Percentiles rank a stretch among this genome's conserved stretches.
Conservation (phyloP, 2,113 vertebrate genomes). For the Nothobranchius kuhntae region DNA sequence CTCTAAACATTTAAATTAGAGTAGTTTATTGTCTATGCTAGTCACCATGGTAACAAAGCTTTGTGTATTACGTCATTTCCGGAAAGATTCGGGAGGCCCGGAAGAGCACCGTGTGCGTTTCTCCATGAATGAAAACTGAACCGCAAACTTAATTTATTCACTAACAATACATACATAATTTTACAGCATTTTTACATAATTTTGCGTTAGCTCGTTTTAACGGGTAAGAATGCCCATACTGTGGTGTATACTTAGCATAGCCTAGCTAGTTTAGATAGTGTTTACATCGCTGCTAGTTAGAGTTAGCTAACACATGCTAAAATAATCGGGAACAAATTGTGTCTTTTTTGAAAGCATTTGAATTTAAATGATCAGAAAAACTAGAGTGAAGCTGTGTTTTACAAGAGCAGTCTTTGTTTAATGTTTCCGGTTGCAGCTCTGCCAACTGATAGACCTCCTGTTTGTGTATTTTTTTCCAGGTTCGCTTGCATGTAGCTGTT, state of each 20-base stretch:
- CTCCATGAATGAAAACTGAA: conserved; percentile 56
- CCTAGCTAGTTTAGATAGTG: conserved; percentile 12
- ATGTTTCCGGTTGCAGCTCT: neutral
- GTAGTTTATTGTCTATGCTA: neutral
- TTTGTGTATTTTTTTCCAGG: conserved; percentile 12
- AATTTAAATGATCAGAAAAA: conserved; percentile 9
- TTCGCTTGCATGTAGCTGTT: conserved; percentile 24
- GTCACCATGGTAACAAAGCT: conserved; percentile 53
- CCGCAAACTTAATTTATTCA: conserved; percentile 47
- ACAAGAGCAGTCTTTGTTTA: neutral
- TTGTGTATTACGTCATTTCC: conserved; percentile 60
- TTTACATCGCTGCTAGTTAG: conserved; percentile 52
- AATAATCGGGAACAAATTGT: conserved; percentile 45
- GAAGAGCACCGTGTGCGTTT: conserved; percentile 37
- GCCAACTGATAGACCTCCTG: conserved; percentile 25
- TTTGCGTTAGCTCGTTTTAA: neutral
- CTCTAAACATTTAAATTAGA: neutral
- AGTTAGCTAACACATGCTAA: conserved; percentile 63
- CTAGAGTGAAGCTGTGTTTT: neutral
- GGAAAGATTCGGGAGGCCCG: conserved; percentile 37
- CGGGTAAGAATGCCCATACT: conserved; percentile 33
- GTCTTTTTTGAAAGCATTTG: conserved; percentile 11
- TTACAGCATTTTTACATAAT: neutral
- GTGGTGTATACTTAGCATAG: conserved; percentile 11
- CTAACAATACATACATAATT: neutral